phyloP scores from a whole-genome alignment of 2,888 invertebrate genomes.

The Ptychoptera albimana region DNA sequence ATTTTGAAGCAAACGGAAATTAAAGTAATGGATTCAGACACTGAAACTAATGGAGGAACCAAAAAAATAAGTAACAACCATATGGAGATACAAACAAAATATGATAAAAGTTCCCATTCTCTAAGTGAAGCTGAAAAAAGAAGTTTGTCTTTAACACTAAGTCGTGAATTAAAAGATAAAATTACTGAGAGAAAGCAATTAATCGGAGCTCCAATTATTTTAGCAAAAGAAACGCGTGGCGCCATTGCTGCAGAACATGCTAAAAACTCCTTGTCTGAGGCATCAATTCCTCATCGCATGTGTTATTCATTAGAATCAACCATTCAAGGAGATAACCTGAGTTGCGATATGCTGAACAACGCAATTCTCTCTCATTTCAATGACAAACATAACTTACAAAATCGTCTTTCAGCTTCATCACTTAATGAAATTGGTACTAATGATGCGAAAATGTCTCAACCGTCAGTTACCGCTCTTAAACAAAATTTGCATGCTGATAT shows the following conservation, averaged over 20 bases:
- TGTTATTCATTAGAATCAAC: slow-evolving; percentile 20
- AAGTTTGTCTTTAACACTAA: slow-evolving; percentile 51
- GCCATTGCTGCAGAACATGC: slow-evolving; percentile 40
- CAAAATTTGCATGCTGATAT: slow-evolving; percentile 42
- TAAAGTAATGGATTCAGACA: too few species aligned
- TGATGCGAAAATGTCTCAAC: neutral
- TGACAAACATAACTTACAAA: slow-evolving; percentile 4
- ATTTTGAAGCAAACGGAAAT: too few species aligned
- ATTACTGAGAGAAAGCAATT: slow-evolving; percentile 31
- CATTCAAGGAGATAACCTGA: slow-evolving; percentile 10
- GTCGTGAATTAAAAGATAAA: slow-evolving; percentile 54
- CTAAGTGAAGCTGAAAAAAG: slow-evolving; percentile 52
- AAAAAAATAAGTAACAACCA: too few species aligned
- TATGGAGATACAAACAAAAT: too few species aligned
- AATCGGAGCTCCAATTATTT: slow-evolving; percentile 24
- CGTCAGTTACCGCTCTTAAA: slow-evolving; percentile 41
- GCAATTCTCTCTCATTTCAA: slow-evolving; percentile 4
- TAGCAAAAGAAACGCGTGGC: slow-evolving; percentile 43
- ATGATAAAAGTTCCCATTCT: too few species aligned
- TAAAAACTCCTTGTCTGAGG: slow-evolving; percentile 21
- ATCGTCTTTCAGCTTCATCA: slow-evolving; percentile 1
- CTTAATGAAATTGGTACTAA: neutral
- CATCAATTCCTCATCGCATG: slow-evolving; percentile 21
- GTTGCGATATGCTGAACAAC: slow-evolving; percentile 17
- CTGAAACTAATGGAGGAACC: too few species aligned